Evolutionary conservation across 2,888 invertebrate species (phyloP).

Genomic region (Eulithis testata): DNA sequence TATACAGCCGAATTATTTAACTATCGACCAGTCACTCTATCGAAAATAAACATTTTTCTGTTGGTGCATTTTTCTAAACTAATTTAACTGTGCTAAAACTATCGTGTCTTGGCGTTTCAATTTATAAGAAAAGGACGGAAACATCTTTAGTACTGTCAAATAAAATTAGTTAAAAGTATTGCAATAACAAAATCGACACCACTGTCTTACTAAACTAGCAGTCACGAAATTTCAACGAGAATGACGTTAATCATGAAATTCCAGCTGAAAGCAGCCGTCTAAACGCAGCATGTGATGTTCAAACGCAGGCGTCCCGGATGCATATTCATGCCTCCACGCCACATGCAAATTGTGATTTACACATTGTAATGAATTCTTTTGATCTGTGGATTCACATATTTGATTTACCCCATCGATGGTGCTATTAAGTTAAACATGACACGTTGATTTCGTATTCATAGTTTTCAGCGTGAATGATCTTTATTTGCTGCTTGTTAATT

Average conservation of each 20-base stretch:
- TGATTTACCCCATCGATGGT: constrained; percentile 83
- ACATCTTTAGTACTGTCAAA: too few relatives aligned
- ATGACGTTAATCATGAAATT: neutral
- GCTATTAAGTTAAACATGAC: constrained; percentile 70
- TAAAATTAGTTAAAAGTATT: too few relatives aligned
- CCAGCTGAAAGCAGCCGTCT: constrained; percentile 21
- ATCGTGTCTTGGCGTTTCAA: too few relatives aligned
- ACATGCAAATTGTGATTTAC: constrained; percentile 84
- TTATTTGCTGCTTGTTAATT: constrained; percentile 57
- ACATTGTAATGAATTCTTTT: constrained; percentile 85
- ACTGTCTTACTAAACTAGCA: too few relatives aligned
- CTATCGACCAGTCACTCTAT: too few relatives aligned
- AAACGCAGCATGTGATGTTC: constrained; percentile 75
- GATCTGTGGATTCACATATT: constrained; percentile 84
- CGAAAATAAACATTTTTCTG: too few relatives aligned
- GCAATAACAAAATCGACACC: too few relatives aligned
- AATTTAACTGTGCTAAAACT: too few relatives aligned
- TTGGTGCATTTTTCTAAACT: too few relatives aligned
- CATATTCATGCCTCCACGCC: constrained; percentile 82
- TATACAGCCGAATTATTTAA: too few relatives aligned
- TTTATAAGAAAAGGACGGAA: too few relatives aligned
- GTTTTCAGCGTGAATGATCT: constrained; percentile 64
- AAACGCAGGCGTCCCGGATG: constrained; percentile 74
- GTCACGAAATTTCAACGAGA: neutral
- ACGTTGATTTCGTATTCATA: constrained; percentile 81